Evolutionary conservation across 2,113 vertebrate species (phyloP).

Genomic region (Dipodomys merriami): DNA sequence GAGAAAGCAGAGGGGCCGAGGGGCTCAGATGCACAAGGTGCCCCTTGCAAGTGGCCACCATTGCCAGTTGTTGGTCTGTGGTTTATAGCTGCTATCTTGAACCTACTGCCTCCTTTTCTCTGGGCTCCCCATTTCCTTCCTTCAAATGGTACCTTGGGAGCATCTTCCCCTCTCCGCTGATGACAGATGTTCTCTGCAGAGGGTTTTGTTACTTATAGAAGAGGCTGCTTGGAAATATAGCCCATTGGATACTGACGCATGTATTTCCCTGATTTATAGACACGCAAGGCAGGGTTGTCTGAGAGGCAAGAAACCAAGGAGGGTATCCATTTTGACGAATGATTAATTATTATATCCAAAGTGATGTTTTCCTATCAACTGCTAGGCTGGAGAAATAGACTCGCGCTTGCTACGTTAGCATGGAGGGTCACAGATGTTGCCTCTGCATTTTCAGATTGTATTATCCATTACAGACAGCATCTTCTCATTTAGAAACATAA

Average conservation of each 20-base stretch:
- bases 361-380: conserved; percentile 84
- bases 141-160: neutral
- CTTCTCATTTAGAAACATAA: conserved; percentile 85
- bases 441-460: conserved; percentile 83
- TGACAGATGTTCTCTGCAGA: conserved; percentile 32
- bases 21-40: fast-evolving
- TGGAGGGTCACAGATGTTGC: conserved; percentile 80
- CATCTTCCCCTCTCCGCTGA: neutral
- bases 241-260: conserved; percentile 80
- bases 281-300: conserved; percentile 59
- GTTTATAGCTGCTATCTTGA: neutral
- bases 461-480: conserved; percentile 85
- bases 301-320: conserved; percentile 68
- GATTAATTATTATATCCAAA: conserved; percentile 85
- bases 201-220: conserved; percentile 64
- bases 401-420: conserved; percentile 77
- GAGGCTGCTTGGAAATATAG: conserved; percentile 66
- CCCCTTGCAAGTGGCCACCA: neutral
- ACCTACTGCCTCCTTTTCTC: neutral
- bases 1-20: fast-evolving
- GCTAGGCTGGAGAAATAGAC: conserved; percentile 80
- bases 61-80: fast-evolving
- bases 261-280: conserved; percentile 83
- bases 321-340: conserved; percentile 80
- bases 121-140: neutral